Conservation (phyloP, 2,113 vertebrate genomes). For the Saccopteryx bilineata region DNA sequence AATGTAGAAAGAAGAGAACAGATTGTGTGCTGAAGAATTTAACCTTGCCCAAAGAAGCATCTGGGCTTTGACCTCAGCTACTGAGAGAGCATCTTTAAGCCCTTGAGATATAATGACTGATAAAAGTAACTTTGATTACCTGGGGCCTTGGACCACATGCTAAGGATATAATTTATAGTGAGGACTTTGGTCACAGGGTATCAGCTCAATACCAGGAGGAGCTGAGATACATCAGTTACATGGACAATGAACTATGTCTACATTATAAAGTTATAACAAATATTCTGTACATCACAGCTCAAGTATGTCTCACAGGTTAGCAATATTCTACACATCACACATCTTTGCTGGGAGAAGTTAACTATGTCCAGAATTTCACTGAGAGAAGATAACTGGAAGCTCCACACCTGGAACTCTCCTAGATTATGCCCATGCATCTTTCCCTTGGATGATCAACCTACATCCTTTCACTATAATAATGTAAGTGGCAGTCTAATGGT, state of each 20-base stretch:
- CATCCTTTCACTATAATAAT: not conserved
- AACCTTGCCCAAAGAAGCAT: not conserved
- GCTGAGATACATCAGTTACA: not conserved
- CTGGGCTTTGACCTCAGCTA: not conserved
- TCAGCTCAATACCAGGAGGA: not conserved
- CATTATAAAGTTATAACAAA: not conserved
- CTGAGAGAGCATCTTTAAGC: not conserved
- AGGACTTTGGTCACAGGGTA: not conserved
- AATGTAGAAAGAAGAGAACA: not conserved
- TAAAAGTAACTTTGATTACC: conserved; percentile 1
- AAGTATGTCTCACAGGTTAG: not conserved
- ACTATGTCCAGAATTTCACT: not conserved
- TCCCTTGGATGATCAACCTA: not conserved
- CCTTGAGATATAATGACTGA: not conserved
- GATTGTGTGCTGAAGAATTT: not conserved
- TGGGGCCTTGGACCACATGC: not conserved
- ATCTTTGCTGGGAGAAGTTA: not conserved
- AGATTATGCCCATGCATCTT: not conserved
- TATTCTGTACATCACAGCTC: not conserved
- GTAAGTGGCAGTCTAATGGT: not conserved
- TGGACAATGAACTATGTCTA: not conserved
- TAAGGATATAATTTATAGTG: not conserved
- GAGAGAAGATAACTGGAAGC: not conserved
- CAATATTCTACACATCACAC: not conserved
- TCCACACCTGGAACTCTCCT: not conserved